phyloP scores from a whole-genome alignment of 2,888 invertebrate species.

The Chalcosyrphus nemorum region DNA sequence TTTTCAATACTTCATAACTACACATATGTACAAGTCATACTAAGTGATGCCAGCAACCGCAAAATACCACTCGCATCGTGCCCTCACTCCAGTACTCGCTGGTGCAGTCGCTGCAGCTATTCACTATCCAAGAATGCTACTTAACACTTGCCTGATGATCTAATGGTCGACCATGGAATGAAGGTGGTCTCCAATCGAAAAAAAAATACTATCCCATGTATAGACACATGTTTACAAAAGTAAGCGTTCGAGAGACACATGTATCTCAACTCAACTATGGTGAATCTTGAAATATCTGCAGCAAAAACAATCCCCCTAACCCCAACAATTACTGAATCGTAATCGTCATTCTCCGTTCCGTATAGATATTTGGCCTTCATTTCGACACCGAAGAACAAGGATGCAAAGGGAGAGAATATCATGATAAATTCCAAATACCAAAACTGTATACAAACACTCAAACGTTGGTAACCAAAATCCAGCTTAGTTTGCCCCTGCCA shows the following conservation, averaged over 20 bases:
- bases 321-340: slow-evolving; percentile 3
- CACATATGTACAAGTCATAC: slow-evolving; percentile 25
- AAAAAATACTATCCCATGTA: background rate
- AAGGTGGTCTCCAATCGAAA: background rate
- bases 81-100: background rate
- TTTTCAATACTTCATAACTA: no score
- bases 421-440: slow-evolving; percentile 41
- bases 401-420: slow-evolving; percentile 1
- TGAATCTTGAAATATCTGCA: slow-evolving; percentile 4
- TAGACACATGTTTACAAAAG: background rate
- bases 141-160: slow-evolving; percentile 37
- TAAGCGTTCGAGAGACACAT: slow-evolving; percentile 10
- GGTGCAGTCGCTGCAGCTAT: slow-evolving; percentile 23
- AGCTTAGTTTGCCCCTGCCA: slow-evolving; percentile 30
- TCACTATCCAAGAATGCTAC: slow-evolving; percentile 17
- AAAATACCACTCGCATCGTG: background rate
- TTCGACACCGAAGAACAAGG: slow-evolving; percentile 11
- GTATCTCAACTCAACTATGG: slow-evolving; percentile 24
- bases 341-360: background rate
- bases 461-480: slow-evolving; percentile 14
- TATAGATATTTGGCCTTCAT: slow-evolving; percentile 21
- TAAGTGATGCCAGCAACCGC: background rate
- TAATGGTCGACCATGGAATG: background rate
- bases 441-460: slow-evolving; percentile 6
- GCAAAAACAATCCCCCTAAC: background rate